Conservation (phyloP, 2,113 vertebrate genomes). For the Anoura caudifer region DNA sequence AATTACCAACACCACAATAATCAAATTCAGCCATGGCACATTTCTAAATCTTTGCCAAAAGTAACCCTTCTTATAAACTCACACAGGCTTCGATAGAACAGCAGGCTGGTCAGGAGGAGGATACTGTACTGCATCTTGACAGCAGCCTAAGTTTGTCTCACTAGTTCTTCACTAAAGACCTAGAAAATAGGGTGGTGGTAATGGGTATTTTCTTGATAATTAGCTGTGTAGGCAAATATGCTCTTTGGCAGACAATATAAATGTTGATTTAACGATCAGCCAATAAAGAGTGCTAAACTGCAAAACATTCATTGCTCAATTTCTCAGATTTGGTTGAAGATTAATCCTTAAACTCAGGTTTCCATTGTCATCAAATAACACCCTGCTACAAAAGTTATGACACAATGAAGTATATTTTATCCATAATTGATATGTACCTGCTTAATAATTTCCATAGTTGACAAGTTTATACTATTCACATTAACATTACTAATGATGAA, state of each 20-base stretch:
- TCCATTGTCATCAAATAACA: not conserved
- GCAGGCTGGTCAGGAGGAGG: not conserved
- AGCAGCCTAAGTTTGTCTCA: not conserved
- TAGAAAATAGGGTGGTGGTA: not conserved
- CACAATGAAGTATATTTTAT: not conserved
- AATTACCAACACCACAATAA: conserved; percentile 28
- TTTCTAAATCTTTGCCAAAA: conserved; percentile 56
- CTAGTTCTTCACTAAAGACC: not conserved
- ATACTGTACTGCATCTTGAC: not conserved
- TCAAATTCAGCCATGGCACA: not conserved
- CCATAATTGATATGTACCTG: not conserved
- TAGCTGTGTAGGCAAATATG: not conserved
- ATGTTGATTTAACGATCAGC: conserved; percentile 35
- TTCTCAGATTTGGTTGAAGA: conserved; percentile 32
- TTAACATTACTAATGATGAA: not conserved
- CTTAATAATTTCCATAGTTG: not conserved
- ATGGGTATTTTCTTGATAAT: conserved; percentile 3
- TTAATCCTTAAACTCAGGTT: not conserved
- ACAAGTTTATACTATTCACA: not conserved
- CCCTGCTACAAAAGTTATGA: not conserved
- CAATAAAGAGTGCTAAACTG: not conserved
- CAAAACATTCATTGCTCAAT: conserved; percentile 41
- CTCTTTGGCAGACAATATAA: conserved; percentile 43
- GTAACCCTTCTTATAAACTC: not conserved
- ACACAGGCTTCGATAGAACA: not conserved